Evolutionary conservation across 2,888 invertebrate species (phyloP).

Genomic region (Dermolepida albohirtum): DNA sequence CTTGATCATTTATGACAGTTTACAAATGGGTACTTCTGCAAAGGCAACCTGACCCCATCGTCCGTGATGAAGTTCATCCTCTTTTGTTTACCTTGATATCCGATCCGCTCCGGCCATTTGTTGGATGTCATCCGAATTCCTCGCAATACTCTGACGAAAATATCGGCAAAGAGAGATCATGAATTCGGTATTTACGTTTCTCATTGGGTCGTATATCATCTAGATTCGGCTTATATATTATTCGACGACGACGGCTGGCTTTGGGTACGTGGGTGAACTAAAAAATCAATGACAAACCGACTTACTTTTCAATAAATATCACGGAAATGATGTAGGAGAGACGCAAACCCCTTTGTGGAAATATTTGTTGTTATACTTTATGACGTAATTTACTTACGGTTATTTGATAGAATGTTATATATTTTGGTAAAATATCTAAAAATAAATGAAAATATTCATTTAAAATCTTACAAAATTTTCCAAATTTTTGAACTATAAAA

Average conservation of each 20-base stretch:
- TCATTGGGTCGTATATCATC: slow-evolving; percentile 17
- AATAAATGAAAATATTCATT: too few species aligned
- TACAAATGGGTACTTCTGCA: slow-evolving; percentile 15
- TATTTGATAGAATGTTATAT: too few species aligned
- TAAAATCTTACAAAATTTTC: too few species aligned
- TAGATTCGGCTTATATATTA: slow-evolving; percentile 1
- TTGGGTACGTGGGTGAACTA: background rate
- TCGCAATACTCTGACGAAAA: background rate
- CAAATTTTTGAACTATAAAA: too few species aligned
- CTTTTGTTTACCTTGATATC: slow-evolving; percentile 22
- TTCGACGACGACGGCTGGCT: slow-evolving; percentile 5
- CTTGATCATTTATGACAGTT: slow-evolving; percentile 12
- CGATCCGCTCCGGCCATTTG: slow-evolving; percentile 15
- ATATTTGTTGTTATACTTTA: too few species aligned
- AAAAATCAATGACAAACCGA: too few species aligned
- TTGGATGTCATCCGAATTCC: slow-evolving; percentile 12
- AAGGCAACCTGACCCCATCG: background rate
- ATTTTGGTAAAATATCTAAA: too few species aligned
- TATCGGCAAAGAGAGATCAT: slow-evolving; percentile 13
- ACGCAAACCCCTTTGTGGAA: too few species aligned
- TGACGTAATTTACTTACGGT: too few species aligned
- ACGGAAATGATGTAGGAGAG: too few species aligned
- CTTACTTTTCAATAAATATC: too few species aligned
- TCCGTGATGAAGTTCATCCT: slow-evolving; percentile 17
- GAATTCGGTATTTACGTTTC: slow-evolving; percentile 24